Evolutionary conservation across 2,113 vertebrate genomes (phyloP), one percentile per base, ranked within the genome.

Genomic region (Nibea coibor): DNA sequence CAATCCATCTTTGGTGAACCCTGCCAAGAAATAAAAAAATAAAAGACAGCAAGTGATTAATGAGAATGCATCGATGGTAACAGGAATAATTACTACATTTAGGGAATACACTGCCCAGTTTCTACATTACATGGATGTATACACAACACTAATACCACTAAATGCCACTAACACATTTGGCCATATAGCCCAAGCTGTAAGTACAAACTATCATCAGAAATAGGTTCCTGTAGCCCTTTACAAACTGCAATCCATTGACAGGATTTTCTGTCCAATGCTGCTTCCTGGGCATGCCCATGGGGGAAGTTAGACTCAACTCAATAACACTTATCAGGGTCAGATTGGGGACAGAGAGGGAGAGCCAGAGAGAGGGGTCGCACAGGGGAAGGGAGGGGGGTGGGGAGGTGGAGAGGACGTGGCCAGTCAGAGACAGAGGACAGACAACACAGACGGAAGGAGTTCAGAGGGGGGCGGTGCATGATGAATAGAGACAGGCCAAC

Each of bases 1-100:
- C 90, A 88, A 69, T 95, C 94, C 75, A 81, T 90, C 89, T 95
- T 96, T 83, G 92, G 90, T 82, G 90, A 90, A 84, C 91, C 95
- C 95, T 96, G 84, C 8, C 64, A 58, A 86, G 47, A 59, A 73
- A 61, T 56, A 53, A 86, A 43, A 54, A 50, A 79, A 54, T 2
- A 24, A 54, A 16, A 77, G 24, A 72, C 59, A 10, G n/a, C 4
- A 72, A 80, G 19, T 53, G 22, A 74, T 80, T 63, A 81, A 59
- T 64, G 17, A 76, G 14, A 39, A 71, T 2, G 14, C 56, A 31
- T 47, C 28, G 15, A 20, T 14, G n/a, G 16, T 53, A 39, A 66
- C 3, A 19, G 35, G 56, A 74, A 65, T 56, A n/a, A 73, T 3
- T 28, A 50, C 45, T 57, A 75, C 24, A 59, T 19, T 68, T 19